Base-by-base conservation (phyloP, 1,140 invertebrate genomes). In the Aphaenogaster ashmeadi region DNA sequence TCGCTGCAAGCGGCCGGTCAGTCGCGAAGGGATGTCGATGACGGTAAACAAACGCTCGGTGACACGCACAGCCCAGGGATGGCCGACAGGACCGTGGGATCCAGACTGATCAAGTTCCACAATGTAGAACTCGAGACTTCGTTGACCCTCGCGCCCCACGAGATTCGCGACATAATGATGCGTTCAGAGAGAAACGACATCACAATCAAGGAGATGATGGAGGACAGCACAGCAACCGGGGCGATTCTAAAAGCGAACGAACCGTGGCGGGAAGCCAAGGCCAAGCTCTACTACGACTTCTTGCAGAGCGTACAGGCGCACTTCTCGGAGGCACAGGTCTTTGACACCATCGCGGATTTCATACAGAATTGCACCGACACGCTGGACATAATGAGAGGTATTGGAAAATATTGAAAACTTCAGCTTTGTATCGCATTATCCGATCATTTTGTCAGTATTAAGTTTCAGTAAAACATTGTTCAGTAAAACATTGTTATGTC, bases 231-330 rank as follows among this genome's bases (percentile, higher is more conserved):
- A 8, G 89, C 95, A 6, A 95, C 96, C 1, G 96, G 96, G 11
- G 92, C 95, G 33, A 94, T 96, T 64, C 90, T 96, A 52, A 95
- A 95, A 90, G 89, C 93, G 0, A 93, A 94, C 21, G 93, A 95
- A 66, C 95, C 96, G 18, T 96, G 96, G 96, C 94, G 95, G 50
- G 94, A 95, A 72, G 95, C 95, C 21, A 93, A 95, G 8, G 95
- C 96, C 38, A 95, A 95, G 66, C 93, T 97, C 3, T 97, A 96
- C 88, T 93, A 96, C 18, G 96, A 97, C 74, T 97, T 97, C 88
- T 94, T 96, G 66, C 96, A 97, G 75, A 96, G 96, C 15, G 91
- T 97, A 5, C 97, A 97, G 72, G 88, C 93, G 0, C 95, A 96
- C 60, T 93, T 94, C 4, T 95, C 95, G 36, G 95, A 96, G 50